Percentiles rank a stretch among this genome's conserved stretches.
Conservation (phyloP, 92 coral and sea anemone genomes). For the Phenganax marumi region DNA sequence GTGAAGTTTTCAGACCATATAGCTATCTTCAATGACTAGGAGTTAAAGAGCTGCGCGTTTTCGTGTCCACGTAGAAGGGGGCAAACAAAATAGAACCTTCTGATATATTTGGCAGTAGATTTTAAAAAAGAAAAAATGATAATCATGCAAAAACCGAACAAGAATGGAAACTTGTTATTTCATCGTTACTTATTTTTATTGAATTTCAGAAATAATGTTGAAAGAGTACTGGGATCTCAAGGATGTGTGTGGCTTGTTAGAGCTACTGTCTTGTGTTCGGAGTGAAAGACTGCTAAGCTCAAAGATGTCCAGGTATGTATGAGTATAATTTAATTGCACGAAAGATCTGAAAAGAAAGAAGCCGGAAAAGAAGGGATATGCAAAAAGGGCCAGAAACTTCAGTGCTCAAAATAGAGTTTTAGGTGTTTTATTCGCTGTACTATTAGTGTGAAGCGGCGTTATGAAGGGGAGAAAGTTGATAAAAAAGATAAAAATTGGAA, state of each 20-base stretch:
- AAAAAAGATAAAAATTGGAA: too few species aligned
- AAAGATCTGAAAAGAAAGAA: neutral
- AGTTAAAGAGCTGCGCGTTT: too few species aligned
- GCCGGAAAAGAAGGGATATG: slow-evolving; percentile 1
- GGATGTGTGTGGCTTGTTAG: slow-evolving; percentile 68
- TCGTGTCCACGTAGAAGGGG: too few species aligned
- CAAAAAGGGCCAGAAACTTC: too few species aligned
- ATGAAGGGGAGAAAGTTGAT: too few species aligned
- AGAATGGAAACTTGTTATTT: neutral
- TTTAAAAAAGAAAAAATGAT: neutral
- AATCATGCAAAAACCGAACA: neutral
- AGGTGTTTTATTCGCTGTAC: too few species aligned
- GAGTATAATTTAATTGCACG: neutral
- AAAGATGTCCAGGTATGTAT: slow-evolving; percentile 73
- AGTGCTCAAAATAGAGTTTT: too few species aligned
- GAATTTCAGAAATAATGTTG: slow-evolving; percentile 69
- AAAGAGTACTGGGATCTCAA: slow-evolving; percentile 85
- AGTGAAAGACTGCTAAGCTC: slow-evolving; percentile 77
- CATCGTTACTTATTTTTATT: neutral
- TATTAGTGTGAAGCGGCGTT: too few species aligned
- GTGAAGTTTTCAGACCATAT: too few species aligned
- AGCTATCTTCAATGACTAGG: too few species aligned
- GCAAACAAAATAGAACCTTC: too few species aligned
- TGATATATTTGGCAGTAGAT: neutral
- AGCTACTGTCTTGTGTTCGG: slow-evolving; percentile 70